These are phyloP conservation scores for Cheilosia soror DNA, from an alignment of 2,888 invertebrate genomes.

Conservation along the genomic window DNA sequence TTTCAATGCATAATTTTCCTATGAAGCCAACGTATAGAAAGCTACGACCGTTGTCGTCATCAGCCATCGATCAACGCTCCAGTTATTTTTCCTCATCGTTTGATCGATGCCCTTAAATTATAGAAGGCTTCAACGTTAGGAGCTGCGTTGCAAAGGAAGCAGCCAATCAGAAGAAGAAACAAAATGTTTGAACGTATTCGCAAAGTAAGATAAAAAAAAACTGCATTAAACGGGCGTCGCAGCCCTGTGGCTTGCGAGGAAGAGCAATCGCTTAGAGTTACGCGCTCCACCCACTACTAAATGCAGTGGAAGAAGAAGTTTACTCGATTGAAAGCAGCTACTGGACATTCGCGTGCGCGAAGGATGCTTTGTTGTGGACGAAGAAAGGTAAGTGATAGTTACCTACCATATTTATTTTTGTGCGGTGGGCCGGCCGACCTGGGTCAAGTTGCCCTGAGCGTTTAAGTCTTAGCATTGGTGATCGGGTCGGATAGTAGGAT, in stretches of 20 bases:
- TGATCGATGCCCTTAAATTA: slow-evolving; percentile 42
- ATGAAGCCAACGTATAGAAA: slow-evolving; percentile 18
- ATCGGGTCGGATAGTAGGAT: too few relatives aligned
- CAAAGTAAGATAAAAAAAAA: slow-evolving; percentile 56
- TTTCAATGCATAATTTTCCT: slow-evolving; percentile 20
- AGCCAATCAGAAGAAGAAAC: neutral
- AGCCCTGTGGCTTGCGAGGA: slow-evolving; percentile 76
- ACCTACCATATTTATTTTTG: neutral
- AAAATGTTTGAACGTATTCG: slow-evolving; percentile 68
- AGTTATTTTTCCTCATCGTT: slow-evolving; percentile 34
- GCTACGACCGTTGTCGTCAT: slow-evolving; percentile 12
- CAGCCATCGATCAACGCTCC: slow-evolving; percentile 26
- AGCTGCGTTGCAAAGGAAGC: neutral
- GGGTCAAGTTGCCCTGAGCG: too few relatives aligned
- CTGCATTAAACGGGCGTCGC: slow-evolving; percentile 62
- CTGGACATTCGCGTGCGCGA: slow-evolving; percentile 91
- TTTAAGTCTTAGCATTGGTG: too few relatives aligned
- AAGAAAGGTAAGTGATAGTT: slow-evolving; percentile 90
- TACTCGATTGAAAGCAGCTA: slow-evolving; percentile 90
- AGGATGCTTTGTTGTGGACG: slow-evolving; percentile 98
- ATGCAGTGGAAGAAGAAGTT: slow-evolving; percentile 94
- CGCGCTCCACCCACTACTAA: slow-evolving; percentile 81
- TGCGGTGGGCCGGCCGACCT: too few relatives aligned
- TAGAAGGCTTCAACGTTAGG: slow-evolving; percentile 27
- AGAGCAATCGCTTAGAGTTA: slow-evolving; percentile 78